These are phyloP conservation scores for Notiomystis cincta DNA, from an alignment of 2,113 vertebrate genomes.

Conservation along the genomic window DNA sequence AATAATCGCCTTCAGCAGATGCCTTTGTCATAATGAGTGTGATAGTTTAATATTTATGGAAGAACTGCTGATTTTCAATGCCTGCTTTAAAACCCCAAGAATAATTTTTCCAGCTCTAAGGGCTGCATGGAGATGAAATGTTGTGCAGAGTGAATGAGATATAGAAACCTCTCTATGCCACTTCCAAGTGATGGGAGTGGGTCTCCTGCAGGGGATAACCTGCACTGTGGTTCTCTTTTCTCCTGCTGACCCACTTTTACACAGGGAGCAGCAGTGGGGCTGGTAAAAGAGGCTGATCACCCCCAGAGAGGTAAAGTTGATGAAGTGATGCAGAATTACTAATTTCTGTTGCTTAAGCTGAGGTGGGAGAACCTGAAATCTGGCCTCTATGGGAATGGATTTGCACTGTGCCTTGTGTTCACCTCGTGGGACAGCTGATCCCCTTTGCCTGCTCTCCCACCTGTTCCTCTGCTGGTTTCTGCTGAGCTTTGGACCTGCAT, in stretches of 20 bases:
- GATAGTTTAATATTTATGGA: constrained; percentile 60
- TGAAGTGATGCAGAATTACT: neutral
- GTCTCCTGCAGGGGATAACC: neutral
- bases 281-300: neutral
- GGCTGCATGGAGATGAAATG: neutral
- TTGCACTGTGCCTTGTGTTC: neutral
- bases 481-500: neutral
- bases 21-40: constrained; percentile 61
- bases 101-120: neutral
- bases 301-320: neutral
- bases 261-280: accelerated
- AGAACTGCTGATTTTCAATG: constrained; percentile 48
- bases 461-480: constrained; percentile 9
- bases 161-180: accelerated
- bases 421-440: neutral
- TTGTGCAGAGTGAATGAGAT: neutral
- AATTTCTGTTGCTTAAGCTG: neutral
- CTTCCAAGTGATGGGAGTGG: neutral
- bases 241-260: neutral
- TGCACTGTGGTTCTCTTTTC: accelerated
- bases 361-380: constrained; percentile 17
- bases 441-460: neutral
- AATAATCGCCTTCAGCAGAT: constrained; percentile 64
- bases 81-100: constrained; percentile 17
- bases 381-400: constrained; percentile 42